Conservation (phyloP, 2,113 vertebrate genomes). For the Prochilodus magdalenae region DNA sequence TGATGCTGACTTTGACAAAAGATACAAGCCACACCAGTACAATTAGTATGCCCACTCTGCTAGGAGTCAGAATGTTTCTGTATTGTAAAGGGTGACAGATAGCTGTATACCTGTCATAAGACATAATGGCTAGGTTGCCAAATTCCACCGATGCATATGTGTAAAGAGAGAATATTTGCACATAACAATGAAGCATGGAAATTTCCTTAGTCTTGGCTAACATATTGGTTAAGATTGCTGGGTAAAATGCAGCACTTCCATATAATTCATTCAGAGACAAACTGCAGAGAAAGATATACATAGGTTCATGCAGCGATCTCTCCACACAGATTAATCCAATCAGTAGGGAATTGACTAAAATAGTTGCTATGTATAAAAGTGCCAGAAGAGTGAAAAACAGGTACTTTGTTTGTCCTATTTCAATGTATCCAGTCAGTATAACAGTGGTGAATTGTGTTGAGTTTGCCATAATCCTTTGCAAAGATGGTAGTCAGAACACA, state of each 20-base stretch:
- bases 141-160: constrained; percentile 57
- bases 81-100: constrained; percentile 65
- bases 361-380: constrained; percentile 46
- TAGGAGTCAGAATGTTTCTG: constrained; percentile 51
- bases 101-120: constrained; percentile 63
- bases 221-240: constrained; percentile 57
- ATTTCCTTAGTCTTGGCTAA: constrained; percentile 51
- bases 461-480: constrained; percentile 48
- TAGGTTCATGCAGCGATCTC: constrained; percentile 69
- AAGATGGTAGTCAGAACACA: not conserved
- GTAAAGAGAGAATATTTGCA: constrained; percentile 68
- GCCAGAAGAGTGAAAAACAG: constrained; percentile 54
- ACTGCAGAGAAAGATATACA: constrained; percentile 70
- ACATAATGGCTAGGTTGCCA: constrained; percentile 61
- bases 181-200: constrained; percentile 59
- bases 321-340: constrained; percentile 60
- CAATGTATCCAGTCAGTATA: constrained; percentile 56
- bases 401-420: constrained; percentile 53
- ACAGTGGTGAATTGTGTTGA: constrained; percentile 52
- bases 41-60: constrained; percentile 5
- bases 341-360: constrained; percentile 56
- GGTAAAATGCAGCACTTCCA: constrained; percentile 56
- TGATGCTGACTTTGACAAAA: not conserved
- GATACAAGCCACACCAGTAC: constrained; percentile 51
- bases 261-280: constrained; percentile 67